Base-by-base conservation (phyloP, 1,140 invertebrate genomes). In the Penaeus chinensis region DNA sequence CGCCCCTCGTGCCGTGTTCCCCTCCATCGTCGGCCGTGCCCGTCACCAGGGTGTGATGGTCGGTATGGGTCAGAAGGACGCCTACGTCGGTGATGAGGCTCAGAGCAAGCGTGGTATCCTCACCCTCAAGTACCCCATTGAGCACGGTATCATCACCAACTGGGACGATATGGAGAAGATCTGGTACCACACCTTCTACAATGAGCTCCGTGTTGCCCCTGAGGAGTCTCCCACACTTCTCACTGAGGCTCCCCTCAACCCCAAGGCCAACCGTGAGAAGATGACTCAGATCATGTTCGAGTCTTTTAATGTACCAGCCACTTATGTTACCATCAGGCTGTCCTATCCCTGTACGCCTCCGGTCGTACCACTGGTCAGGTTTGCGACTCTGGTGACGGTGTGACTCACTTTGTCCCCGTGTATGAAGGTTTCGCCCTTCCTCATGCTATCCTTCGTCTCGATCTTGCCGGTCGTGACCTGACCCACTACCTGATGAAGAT, bases 111-210 rank as follows among this genome's bases (percentile, higher is more conserved):
- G 96, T 94, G 96, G 96, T 94, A 97, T 97, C 93, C 95, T 97
- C 90, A 97, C 96, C 88, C 93, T 98, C 90, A 97, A 97, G 93
- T 98, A 98, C 94, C 97, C 97, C 89, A 97, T 98, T 93, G 96
- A 98, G 93, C 97, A 98, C 94, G 97, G 97, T 91, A 97, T 98
- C 93, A 96, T 98, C 92, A 98, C 96, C 92, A 98, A 98, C 95
- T 98, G 97, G 97, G 97, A 98, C 91, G 97, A 98, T 92, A 98
- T 98, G 97, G 97, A 98, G 93, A 98, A 98, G 92, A 96, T 98
- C 93, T 98, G 97, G 97, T 97, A 98, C 93, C 96, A 98, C 93
- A 97, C 96, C 90, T 98, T 98, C 94, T 98, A 97, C 94, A 98
- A 98, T 93, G 97, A 98, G 93, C 94, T 99, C 89, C 95, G 97